phyloP scores from a whole-genome alignment of 2,113 vertebrate species.

The Lophius piscatorius region DNA sequence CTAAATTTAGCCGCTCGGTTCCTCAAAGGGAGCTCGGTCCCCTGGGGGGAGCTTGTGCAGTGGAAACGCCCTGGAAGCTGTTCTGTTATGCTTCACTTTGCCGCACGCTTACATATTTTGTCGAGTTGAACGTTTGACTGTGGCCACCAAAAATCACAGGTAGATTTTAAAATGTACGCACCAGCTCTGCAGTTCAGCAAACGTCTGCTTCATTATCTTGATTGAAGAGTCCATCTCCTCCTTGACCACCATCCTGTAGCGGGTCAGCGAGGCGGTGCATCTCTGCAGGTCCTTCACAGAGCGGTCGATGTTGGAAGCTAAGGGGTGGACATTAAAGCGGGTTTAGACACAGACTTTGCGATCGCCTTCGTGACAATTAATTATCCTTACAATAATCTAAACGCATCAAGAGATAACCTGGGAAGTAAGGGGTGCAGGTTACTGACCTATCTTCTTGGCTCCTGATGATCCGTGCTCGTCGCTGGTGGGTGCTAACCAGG shows the following conservation, averaged over 20 bases:
- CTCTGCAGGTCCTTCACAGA: constrained; percentile 96
- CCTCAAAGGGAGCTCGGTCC: neutral
- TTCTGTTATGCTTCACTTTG: neutral
- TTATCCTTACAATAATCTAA: neutral
- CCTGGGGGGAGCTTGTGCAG: neutral
- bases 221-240: constrained; percentile 96
- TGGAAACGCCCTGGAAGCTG: neutral
- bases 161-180: constrained; percentile 46
- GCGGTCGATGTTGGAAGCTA: constrained; percentile 93
- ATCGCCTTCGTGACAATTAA: too few species aligned
- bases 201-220: constrained; percentile 94
- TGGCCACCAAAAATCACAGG: neutral
- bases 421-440: neutral
- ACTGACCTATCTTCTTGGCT: constrained; percentile 88
- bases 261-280: constrained; percentile 91
- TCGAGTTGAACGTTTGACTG: neutral
- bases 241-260: constrained; percentile 93
- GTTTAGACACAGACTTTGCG: neutral
- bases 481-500: constrained; percentile 38
- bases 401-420: neutral
- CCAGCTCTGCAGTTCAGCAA: constrained; percentile 94
- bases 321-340: constrained; percentile 48
- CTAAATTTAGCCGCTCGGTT: neutral
- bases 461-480: constrained; percentile 78
- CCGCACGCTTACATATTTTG: neutral